phyloP scores from a whole-genome alignment of 1,140 invertebrate genomes.

The Temnothorax longispinosus region DNA sequence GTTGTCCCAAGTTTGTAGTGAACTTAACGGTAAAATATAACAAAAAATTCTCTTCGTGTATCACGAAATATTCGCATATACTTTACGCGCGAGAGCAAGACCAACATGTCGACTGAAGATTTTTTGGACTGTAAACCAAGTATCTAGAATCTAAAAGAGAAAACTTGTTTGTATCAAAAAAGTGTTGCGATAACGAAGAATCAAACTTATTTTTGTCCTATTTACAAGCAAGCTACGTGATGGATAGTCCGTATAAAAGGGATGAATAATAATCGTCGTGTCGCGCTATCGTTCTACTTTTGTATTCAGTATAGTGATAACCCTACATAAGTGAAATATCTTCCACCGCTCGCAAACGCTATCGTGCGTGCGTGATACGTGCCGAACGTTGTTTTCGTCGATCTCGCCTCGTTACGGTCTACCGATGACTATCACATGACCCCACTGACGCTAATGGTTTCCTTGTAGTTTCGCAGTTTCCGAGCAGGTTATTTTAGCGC shows the following conservation, averaged over 20 bases:
- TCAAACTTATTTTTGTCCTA: background rate
- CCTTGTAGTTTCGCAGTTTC: conserved; percentile 4
- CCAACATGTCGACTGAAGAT: background rate
- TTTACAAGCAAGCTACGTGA: conserved; percentile 14
- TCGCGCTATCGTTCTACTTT: background rate
- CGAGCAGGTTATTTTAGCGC: conserved; percentile 33
- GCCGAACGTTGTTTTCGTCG: conserved; percentile 19
- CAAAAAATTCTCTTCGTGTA: too few relatives aligned
- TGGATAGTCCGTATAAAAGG: background rate
- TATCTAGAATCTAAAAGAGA: background rate
- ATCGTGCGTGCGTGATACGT: background rate
- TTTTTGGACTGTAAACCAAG: background rate
- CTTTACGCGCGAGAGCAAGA: background rate
- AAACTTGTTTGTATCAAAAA: background rate
- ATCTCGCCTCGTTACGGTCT: conserved; percentile 10
- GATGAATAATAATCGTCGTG: background rate
- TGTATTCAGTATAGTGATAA: background rate
- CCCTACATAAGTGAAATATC: background rate
- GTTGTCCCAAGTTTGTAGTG: too few relatives aligned
- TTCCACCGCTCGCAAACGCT: background rate
- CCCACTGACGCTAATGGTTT: conserved; percentile 8
- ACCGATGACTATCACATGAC: conserved; percentile 9
- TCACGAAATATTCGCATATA: background rate
- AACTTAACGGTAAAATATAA: too few relatives aligned
- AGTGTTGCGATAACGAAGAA: background rate